Evolutionary conservation across 2,113 vertebrate genomes (phyloP), one percentile per base, ranked within the genome.

Genomic region (Hypocryptadius cinnamomeus): DNA sequence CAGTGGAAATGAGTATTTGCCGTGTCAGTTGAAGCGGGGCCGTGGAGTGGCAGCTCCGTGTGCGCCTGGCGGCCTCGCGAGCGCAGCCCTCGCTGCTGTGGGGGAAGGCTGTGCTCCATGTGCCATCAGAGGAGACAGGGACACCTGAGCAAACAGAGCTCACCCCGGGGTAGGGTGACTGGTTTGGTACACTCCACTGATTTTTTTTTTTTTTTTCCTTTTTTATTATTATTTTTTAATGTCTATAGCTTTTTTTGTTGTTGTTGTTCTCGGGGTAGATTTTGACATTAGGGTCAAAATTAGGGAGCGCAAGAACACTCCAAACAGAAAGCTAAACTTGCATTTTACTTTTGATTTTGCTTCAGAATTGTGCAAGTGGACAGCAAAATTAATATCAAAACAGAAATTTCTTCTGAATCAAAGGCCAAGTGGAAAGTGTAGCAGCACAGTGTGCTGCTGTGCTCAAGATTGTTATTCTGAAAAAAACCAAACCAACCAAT

Each of bases 21-120:
- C 0, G 0, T 87, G 89, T 65, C 84, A 54, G 83, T 87, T 66
- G 42, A 35, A 44, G 1, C 1, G 1, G 79, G 89, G 56, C 90
- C 3, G 5, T 63, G 69, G 35, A 70, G 71, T 8, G 25, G 64
- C 71, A 13, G 76, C 54, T 79, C 15, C 0, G 4, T 11, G n/a
- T 20, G 39, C n/a, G 42, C 39, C n/a, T 1, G 28, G 53, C 27
- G 71, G 73, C 90, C 71, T 65, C n/a, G 6, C 18, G 59, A 22
- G 71, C 4, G 0, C 45, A 72, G 59, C 2, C 4, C 23, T 47
- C 0, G 4, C 1, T 0, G 16, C 40, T 48, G 51, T 0, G 2
- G 44, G 64, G 39, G 24, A 24, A 61, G 51, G 63, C 48, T 0
- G 0, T 48, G 83, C 54, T 87, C 69, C 80, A 63, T 81, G 85